phyloP scores from a whole-genome alignment of 2,113 vertebrate species.

The Alethe diademata region DNA sequence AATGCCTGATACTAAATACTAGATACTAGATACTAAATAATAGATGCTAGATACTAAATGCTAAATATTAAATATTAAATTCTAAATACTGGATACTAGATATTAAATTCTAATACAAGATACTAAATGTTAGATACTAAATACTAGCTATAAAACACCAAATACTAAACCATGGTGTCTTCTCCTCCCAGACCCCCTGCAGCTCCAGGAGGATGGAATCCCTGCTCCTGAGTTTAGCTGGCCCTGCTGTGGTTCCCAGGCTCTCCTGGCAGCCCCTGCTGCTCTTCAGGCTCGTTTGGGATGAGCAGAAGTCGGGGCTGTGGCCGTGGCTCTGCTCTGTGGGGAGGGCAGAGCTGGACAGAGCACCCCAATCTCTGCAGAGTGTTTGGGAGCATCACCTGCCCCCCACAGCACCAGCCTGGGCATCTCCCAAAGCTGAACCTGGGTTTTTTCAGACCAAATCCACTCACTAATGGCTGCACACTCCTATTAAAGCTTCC shows the following conservation, averaged over 20 bases:
- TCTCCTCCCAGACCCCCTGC: neutral
- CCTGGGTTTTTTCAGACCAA: neutral
- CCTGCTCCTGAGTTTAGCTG: fast-evolving
- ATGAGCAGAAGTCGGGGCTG: neutral
- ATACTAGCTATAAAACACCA: too few species aligned
- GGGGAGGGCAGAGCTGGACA: neutral
- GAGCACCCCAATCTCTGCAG: neutral
- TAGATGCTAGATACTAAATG: too few species aligned
- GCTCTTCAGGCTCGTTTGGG: neutral
- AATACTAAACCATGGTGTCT: fast-evolving
- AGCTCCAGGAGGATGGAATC: neutral
- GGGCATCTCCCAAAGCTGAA: neutral
- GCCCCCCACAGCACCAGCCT: fast-evolving
- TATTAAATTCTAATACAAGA: too few species aligned
- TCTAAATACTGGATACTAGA: neutral
- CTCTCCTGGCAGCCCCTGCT: neutral
- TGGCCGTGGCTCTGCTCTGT: neutral
- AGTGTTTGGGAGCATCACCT: fast-evolving
- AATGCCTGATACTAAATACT: fast-evolving
- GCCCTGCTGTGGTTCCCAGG: neutral
- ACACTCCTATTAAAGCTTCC: neutral
- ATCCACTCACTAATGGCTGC: neutral
- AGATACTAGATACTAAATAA: too few species aligned
- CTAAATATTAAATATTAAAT: too few species aligned
- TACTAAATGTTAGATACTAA: too few species aligned